These are phyloP conservation scores for Sebastes reedi DNA, from an alignment of 2,797 vertebrate species.

Conservation along the genomic window DNA sequence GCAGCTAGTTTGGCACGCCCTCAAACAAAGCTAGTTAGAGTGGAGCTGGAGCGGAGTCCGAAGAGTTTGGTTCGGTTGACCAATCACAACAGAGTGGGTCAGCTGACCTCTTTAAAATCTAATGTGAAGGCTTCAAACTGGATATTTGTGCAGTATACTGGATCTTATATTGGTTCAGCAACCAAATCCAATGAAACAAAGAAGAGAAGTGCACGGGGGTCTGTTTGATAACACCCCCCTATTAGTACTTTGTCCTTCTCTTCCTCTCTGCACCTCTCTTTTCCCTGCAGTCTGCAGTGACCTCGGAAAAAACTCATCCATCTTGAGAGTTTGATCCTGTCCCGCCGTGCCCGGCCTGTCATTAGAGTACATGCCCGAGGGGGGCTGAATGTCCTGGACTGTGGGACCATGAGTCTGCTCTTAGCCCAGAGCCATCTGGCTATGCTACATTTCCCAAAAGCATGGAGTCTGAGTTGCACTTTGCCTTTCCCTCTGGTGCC, in stretches of 20 bases:
- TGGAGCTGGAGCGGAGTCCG: no score
- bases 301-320: conserved; percentile 34
- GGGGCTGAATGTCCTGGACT: conserved; percentile 42
- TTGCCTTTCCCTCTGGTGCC: conserved; percentile 5
- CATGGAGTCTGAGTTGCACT: conserved; percentile 5
- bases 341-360: conserved; percentile 14
- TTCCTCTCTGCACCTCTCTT: background rate
- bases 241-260: background rate
- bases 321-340: conserved; percentile 54
- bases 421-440: conserved; percentile 42
- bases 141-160: background rate
- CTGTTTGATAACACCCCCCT: background rate
- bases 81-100: no score
- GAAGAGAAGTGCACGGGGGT: background rate
- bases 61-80: no score
- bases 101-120: no score
- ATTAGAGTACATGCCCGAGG: conserved; percentile 16
- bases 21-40: no score
- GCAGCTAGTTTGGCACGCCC: no score
- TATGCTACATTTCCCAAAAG: conserved; percentile 37
- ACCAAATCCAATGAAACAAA: background rate
- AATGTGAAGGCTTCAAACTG: no score
- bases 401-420: background rate
- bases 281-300: conserved; percentile 18
- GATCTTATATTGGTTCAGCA: background rate